Conservation (phyloP, 2,888 invertebrate genomes). For the Criorhina ranunculi region DNA sequence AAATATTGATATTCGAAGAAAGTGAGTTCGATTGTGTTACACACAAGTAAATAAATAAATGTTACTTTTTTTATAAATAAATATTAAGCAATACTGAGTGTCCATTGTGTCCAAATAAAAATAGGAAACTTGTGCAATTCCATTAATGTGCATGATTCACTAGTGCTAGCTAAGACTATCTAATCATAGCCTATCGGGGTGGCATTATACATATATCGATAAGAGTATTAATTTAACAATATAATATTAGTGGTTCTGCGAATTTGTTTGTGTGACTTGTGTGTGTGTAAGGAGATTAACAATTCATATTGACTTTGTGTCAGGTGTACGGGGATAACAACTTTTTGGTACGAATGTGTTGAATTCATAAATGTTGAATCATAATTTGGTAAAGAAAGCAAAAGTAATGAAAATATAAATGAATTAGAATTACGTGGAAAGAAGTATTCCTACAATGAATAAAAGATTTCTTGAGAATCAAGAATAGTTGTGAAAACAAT, state of each 20-base stretch:
- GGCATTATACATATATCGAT: conserved; percentile 21
- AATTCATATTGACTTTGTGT: conserved; percentile 13
- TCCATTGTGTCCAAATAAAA: background rate
- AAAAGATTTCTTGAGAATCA: background rate
- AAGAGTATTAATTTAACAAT: conserved; percentile 25
- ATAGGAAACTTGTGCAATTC: background rate
- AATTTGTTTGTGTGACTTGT: conserved; percentile 3
- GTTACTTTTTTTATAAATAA: conserved; percentile 1
- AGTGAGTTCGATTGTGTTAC: conserved; percentile 23
- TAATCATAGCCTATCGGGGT: conserved; percentile 10
- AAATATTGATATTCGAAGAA: conserved; percentile 9
- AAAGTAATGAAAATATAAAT: background rate
- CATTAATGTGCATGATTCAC: conserved; percentile 14
- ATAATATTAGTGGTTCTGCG: background rate
- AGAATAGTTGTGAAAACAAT: background rate
- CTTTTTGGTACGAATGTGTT: background rate
- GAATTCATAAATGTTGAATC: conserved; percentile 21
- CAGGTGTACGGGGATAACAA: background rate
- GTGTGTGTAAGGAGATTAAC: conserved; percentile 12
- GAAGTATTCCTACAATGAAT: background rate
- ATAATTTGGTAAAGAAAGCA: background rate
- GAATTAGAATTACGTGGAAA: background rate
- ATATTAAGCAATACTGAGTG: background rate
- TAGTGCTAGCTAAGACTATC: conserved; percentile 8
- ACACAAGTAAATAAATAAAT: background rate